A percentile compares a stretch with the other conserved stretches of the same genome.
These are phyloP conservation scores for Xanthorhoe designata DNA, from an alignment of 2,888 invertebrate species.

Conservation along the genomic window DNA sequence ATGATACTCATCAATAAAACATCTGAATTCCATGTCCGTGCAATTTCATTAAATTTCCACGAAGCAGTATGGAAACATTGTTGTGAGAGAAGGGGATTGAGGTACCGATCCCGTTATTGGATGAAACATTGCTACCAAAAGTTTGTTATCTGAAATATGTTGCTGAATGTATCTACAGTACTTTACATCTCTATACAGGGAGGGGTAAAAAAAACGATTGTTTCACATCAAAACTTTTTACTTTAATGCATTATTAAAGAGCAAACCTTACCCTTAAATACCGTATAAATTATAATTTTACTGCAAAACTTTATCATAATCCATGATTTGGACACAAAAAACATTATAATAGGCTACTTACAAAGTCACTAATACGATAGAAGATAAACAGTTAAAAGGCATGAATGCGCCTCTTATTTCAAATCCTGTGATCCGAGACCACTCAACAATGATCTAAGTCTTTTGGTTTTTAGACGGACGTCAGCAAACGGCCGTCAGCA, in stretches of 20 bases:
- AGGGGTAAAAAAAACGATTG: too few relatives aligned
- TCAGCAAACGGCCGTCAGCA: not conserved
- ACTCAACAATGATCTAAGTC: constrained; percentile 4
- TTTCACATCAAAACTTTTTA: too few relatives aligned
- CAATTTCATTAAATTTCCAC: constrained; percentile 38
- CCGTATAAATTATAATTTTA: not conserved
- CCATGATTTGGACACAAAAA: not conserved
- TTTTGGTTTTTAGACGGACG: not conserved
- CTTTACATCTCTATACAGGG: too few relatives aligned
- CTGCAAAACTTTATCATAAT: not conserved
- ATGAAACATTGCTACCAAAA: not conserved
- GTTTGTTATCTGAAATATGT: too few relatives aligned
- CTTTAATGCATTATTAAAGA: not conserved
- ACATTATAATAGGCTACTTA: not conserved
- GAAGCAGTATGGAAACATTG: constrained; percentile 5
- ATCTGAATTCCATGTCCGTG: constrained; percentile 28
- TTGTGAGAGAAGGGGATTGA: not conserved
- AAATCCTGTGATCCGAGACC: constrained; percentile 8
- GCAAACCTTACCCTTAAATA: not conserved
- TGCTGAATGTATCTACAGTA: too few relatives aligned
- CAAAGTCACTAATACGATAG: not conserved
- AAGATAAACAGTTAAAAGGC: constrained; percentile 14
- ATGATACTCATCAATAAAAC: constrained; percentile 42
- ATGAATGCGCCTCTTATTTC: constrained; percentile 8
- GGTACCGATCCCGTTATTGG: not conserved